phyloP scores from a whole-genome alignment of 2,113 vertebrate species.

The Chloropsis cyanopogon region DNA sequence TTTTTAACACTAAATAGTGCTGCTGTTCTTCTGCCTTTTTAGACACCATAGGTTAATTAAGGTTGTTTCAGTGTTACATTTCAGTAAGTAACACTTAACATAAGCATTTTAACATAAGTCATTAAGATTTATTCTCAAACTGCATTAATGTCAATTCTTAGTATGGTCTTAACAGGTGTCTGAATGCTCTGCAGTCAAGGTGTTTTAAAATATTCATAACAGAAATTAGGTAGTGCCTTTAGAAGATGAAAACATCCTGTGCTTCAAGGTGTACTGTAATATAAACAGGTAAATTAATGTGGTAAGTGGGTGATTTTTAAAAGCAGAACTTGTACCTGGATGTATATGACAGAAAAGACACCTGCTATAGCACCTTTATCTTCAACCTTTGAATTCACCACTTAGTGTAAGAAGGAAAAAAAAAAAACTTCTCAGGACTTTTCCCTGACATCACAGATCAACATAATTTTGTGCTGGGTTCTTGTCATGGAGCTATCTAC shows the following conservation, averaged over 20 bases:
- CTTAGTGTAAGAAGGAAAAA: background rate
- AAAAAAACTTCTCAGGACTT: background rate
- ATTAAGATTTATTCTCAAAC: background rate
- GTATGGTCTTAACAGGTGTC: background rate
- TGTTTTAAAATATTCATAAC: background rate
- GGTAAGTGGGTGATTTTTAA: background rate
- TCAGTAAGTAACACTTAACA: background rate
- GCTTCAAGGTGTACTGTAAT: background rate
- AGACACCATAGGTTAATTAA: background rate
- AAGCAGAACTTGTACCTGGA: background rate
- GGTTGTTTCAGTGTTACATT: background rate
- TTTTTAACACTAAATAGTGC: background rate
- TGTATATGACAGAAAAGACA: background rate
- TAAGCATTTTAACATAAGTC: background rate
- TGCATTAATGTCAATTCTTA: background rate
- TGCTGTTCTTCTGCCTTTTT: background rate
- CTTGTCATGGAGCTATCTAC: background rate
- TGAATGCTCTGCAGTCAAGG: background rate
- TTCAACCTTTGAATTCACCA: background rate
- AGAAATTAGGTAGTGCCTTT: background rate
- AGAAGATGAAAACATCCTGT: background rate
- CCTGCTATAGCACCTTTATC: background rate
- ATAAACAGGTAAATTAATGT: background rate
- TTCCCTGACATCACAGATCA: background rate
- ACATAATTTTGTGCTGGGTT: background rate